phyloP scores from a whole-genome alignment of 2,888 invertebrate species.

The Perizoma flavofasciatum region DNA sequence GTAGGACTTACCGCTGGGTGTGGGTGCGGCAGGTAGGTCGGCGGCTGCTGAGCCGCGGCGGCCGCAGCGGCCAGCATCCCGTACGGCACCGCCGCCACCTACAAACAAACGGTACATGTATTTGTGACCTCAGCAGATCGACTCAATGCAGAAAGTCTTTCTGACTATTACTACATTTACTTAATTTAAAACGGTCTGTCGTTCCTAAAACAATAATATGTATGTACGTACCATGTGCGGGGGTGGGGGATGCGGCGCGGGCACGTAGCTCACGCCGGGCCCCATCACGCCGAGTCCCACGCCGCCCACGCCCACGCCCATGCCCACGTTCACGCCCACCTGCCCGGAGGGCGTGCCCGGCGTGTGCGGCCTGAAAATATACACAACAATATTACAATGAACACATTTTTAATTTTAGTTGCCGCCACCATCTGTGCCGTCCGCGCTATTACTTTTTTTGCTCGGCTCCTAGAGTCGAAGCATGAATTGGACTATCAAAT shows the following conservation, averaged over 20 bases:
- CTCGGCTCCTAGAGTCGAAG: no score
- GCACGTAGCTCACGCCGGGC: constrained; percentile 79
- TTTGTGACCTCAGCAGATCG: background rate
- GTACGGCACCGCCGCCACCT: constrained; percentile 74
- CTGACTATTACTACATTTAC: no score
- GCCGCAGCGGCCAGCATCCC: constrained; percentile 71
- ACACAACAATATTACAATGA: background rate
- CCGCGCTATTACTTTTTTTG: no score
- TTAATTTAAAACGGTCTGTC: no score
- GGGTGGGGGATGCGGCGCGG: constrained; percentile 75
- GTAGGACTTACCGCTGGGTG: constrained; percentile 62
- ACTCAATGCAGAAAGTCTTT: no score
- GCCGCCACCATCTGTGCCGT: no score
- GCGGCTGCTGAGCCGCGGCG: constrained; percentile 73
- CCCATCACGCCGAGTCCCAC: constrained; percentile 75
- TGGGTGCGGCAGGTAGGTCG: constrained; percentile 70
- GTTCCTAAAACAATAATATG: no score
- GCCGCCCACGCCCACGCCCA: constrained; percentile 67
- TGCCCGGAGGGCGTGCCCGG: constrained; percentile 88
- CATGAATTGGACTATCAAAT: no score
- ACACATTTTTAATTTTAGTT: background rate
- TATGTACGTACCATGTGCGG: constrained; percentile 65
- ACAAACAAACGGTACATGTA: constrained; percentile 15
- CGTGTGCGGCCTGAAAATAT: constrained; percentile 88
- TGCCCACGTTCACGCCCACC: constrained; percentile 47